Conservation (phyloP, 2,888 invertebrate genomes). For the Dione juno region DNA sequence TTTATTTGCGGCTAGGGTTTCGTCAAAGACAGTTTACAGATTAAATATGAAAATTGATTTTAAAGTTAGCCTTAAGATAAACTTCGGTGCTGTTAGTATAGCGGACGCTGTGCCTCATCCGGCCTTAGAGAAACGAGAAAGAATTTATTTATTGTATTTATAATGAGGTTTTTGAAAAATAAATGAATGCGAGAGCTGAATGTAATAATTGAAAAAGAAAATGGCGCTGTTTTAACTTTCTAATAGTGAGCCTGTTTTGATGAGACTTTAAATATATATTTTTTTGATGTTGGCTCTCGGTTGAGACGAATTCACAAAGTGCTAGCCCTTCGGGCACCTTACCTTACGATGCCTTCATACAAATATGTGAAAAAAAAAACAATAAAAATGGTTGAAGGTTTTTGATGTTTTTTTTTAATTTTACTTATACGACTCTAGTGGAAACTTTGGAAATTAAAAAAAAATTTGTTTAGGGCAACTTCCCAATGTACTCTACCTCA, state of each 20-base stretch:
- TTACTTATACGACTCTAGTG: slow-evolving; percentile 14
- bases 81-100: slow-evolving; percentile 37
- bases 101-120: slow-evolving; percentile 21
- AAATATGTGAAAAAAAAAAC: slow-evolving; percentile 1
- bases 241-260: not conserved
- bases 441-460: slow-evolving; percentile 14
- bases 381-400: not conserved
- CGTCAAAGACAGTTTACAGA: not conserved
- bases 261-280: not conserved
- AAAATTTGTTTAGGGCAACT: slow-evolving; percentile 1
- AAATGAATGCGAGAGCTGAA: not conserved
- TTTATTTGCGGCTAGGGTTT: slow-evolving; percentile 7
- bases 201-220: not conserved
- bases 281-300: slow-evolving; percentile 27
- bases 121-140: slow-evolving; percentile 13
- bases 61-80: slow-evolving; percentile 30
- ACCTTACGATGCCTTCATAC: slow-evolving; percentile 46
- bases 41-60: slow-evolving; percentile 9
- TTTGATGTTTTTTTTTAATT: not conserved
- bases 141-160: slow-evolving; percentile 13
- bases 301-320: slow-evolving; percentile 60
- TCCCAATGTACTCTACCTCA: not conserved
- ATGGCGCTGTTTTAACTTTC: not conserved
- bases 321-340: slow-evolving; percentile 63
- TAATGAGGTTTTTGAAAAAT: slow-evolving; percentile 14